A percentile compares a stretch with the other conserved stretches of the same genome.
These are phyloP conservation scores for Lagorchestes hirsutus DNA, from an alignment of 2,797 vertebrate genomes.

Conservation along the genomic window DNA sequence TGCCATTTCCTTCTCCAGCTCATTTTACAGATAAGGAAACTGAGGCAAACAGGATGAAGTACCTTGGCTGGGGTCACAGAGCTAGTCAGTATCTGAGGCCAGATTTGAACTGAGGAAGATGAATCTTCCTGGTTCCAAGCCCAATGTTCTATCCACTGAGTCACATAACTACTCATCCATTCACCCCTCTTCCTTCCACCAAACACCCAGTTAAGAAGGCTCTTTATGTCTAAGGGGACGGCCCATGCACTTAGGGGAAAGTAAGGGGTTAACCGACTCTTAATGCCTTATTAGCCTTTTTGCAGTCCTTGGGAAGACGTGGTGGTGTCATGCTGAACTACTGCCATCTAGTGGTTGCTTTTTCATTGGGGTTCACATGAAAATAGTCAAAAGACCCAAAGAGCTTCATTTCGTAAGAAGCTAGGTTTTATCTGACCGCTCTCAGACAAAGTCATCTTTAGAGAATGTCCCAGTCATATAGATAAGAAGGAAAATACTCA, in stretches of 20 bases:
- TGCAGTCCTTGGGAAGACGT: neutral
- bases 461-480: neutral
- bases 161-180: neutral
- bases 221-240: neutral
- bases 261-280: neutral
- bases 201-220: neutral
- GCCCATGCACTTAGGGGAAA: neutral
- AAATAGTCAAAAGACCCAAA: neutral
- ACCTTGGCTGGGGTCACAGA: neutral
- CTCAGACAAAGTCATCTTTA: neutral
- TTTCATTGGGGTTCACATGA: slow-evolving; percentile 53
- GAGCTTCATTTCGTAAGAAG: slow-evolving; percentile 17
- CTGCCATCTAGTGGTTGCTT: slow-evolving; percentile 86
- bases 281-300: neutral
- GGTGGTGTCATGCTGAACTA: slow-evolving; percentile 74
- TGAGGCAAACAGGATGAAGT: neutral
- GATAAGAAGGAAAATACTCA: slow-evolving; percentile 10
- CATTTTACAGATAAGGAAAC: neutral
- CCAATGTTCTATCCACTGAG: neutral
- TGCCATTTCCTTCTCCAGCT: neutral
- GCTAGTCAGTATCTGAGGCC: neutral
- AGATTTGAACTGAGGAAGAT: neutral
- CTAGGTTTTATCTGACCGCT: neutral
- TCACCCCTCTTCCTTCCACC: neutral
- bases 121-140: neutral